Conservation (phyloP, 2,113 vertebrate species). For the Sakesphorus luctuosus region DNA sequence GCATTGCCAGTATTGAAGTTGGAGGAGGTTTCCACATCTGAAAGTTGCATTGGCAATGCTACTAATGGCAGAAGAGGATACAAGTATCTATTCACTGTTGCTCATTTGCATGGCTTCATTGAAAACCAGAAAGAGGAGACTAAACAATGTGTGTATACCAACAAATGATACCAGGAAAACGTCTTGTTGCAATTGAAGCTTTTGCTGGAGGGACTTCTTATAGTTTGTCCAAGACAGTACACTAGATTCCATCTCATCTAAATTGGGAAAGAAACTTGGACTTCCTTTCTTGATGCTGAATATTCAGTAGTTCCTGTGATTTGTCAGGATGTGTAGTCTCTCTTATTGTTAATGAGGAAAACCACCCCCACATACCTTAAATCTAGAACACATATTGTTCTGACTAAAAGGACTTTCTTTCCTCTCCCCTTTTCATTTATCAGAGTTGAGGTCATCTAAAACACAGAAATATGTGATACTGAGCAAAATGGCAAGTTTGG, state of each 20-base stretch:
- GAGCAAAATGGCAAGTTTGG: not conserved
- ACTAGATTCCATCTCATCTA: not conserved
- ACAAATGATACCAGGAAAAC: not conserved
- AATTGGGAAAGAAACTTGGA: not conserved
- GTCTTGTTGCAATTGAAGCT: not conserved
- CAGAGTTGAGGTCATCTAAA: not conserved
- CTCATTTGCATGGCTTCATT: not conserved
- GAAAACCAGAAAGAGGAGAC: not conserved
- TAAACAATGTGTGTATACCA: not conserved
- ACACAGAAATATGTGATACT: not conserved
- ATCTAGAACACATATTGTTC: not conserved
- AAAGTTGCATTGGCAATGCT: not conserved
- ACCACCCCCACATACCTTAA: not conserved
- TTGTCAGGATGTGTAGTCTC: not conserved
- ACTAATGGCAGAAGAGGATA: not conserved
- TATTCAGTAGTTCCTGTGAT: not conserved
- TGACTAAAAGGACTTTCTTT: not conserved
- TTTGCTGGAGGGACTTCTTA: not conserved
- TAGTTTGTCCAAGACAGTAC: not conserved
- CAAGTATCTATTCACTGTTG: not conserved
- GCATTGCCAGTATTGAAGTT: not conserved
- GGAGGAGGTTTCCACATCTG: not conserved
- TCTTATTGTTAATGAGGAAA: not conserved
- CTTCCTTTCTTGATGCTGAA: constrained; percentile 5
- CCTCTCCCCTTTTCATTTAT: not conserved